phyloP scores from a whole-genome alignment of 2,888 invertebrate species.

The Pediacus dermestoides region DNA sequence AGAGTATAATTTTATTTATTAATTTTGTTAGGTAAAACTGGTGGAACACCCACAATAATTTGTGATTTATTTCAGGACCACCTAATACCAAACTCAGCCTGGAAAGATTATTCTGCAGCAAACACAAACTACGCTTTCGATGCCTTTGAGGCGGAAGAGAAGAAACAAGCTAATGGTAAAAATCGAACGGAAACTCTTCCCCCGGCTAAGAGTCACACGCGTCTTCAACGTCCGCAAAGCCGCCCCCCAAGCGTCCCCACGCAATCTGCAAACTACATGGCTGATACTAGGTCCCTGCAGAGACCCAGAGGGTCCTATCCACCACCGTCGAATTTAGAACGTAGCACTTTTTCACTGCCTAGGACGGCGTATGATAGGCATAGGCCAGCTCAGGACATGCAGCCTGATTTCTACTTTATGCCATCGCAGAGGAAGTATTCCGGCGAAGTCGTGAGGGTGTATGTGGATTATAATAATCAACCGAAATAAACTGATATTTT shows the following conservation, averaged over 20 bases:
- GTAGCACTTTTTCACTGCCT: slow-evolving; percentile 74
- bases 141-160: slow-evolving; percentile 79
- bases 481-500: slow-evolving; percentile 51
- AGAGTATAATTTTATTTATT: no score
- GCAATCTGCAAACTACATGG: slow-evolving; percentile 44
- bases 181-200: slow-evolving; percentile 38
- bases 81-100: slow-evolving; percentile 77
- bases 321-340: slow-evolving; percentile 51
- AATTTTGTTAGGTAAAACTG: no score
- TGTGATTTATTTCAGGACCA: slow-evolving; percentile 77
- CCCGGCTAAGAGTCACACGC: slow-evolving; percentile 25
- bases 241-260: slow-evolving; percentile 39
- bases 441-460: slow-evolving; percentile 82
- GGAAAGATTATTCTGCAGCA: slow-evolving; percentile 82
- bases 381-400: slow-evolving; percentile 49
- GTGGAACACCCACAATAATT: no score
- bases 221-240: slow-evolving; percentile 38
- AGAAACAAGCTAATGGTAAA: slow-evolving; percentile 42
- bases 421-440: slow-evolving; percentile 91
- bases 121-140: slow-evolving; percentile 91
- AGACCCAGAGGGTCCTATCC: slow-evolving; percentile 48
- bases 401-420: slow-evolving; percentile 93
- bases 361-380: slow-evolving; percentile 57
- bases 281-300: slow-evolving; percentile 63
- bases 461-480: slow-evolving; percentile 76